A percentile compares a stretch with the other conserved stretches of the same genome.
Evolutionary conservation across 30 jellyfish, hydroid and myxozoan genomes (phyloP).

Genomic region (Nemopilema nomurai): DNA sequence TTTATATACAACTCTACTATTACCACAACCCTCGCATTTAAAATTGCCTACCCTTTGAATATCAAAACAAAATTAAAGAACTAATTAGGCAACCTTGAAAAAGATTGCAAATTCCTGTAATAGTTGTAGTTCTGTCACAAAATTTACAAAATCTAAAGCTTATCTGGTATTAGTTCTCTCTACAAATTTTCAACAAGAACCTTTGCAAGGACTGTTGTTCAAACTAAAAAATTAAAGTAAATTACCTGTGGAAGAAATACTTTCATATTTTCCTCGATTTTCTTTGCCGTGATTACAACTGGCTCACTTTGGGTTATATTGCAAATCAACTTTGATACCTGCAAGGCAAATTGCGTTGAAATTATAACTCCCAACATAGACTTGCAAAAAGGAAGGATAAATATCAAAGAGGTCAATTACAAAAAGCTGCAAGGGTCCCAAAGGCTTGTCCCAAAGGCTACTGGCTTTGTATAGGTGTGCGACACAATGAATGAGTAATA

Average conservation of each 20-base stretch:
- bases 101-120: no score
- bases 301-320: slow-evolving; percentile 77
- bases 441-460: no score
- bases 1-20: no score
- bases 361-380: background rate
- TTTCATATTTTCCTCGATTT: slow-evolving; percentile 83
- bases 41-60: no score
- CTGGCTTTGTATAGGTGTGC: no score
- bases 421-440: background rate
- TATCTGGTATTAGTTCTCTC: no score
- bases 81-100: no score
- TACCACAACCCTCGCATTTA: no score
- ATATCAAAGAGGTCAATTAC: no score
- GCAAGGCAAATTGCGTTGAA: background rate
- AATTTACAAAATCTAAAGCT: no score
- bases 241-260: slow-evolving; percentile 87
- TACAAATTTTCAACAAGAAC: background rate
- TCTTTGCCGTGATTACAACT: slow-evolving; percentile 85
- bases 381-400: background rate
- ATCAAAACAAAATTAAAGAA: no score
- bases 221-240: background rate
- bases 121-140: no score
- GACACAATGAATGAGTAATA: background rate
- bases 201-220: background rate
- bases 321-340: slow-evolving; percentile 82